Evolutionary conservation across 2,888 invertebrate species (phyloP), one percentile per base, ranked within the genome.

Genomic region (Amblyjoppa proteus): DNA sequence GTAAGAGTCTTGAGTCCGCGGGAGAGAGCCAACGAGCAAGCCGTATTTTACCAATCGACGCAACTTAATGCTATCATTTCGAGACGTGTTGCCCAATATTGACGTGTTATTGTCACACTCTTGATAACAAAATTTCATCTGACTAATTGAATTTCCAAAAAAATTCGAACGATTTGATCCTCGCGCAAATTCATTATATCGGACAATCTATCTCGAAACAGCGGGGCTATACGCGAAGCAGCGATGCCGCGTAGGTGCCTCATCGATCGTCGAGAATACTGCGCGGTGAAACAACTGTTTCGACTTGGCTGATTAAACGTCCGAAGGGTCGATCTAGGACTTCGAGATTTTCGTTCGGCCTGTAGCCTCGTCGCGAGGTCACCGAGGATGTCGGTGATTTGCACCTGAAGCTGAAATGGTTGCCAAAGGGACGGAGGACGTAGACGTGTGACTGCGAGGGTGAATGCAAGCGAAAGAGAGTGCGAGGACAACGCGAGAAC

Each of bases 291-390:
- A 84, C 49, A 71, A 81, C 68, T 58, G 77, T 83, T 83, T 79
- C 69, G 69, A 83, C 74, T 88, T 87, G 82, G 90, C 89, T 92
- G 91, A 92, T 92, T 92, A 92, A 92, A 92, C 87, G 91, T 91
- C 91, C 87, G 75, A 88, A 73, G 68, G 34, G 53, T 68, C n/a
- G 34, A 56, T 69, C 89, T 86, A 85, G 88, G 88, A 87, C 89
- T 88, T 87, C 83, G 87, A 68, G 82, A 66, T 81, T 84, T 84
- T 85, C 81, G 79, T 77, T 56, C 79, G 56, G 81, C 73, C 85
- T 87, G 85, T 87, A 84, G 71, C 76, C 34, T 69, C 69, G 20
- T 3, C 20, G n/a, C 34, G 16, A 64, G 58, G 61, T 71, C 56
- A 53, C 9, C 41, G 51, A 34, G 34, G 45, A 61, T 49, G 69